Percentiles rank a stretch among this genome's conserved stretches.
phyloP scores from a whole-genome alignment of 2,888 invertebrate genomes.

The Omphaloscelis lunosa region DNA sequence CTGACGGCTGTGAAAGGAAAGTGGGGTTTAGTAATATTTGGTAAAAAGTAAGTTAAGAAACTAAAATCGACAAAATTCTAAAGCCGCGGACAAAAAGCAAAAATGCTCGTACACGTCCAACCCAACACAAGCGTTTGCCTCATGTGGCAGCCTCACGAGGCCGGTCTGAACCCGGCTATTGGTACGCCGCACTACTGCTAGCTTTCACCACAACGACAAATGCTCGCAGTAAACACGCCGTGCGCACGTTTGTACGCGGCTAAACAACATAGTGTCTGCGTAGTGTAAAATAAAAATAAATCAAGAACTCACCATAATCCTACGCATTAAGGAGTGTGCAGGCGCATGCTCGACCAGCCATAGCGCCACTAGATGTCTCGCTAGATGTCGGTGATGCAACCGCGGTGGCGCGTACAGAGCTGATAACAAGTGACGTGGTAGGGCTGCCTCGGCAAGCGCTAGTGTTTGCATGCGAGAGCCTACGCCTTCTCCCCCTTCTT shows the following conservation, averaged over 20 bases:
- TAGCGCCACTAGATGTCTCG: constrained; percentile 96
- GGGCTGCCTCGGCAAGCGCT: constrained; percentile 98
- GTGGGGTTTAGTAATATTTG: background rate
- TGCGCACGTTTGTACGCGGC: background rate
- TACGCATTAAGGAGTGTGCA: constrained; percentile 95
- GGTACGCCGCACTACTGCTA: background rate
- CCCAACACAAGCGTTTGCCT: background rate
- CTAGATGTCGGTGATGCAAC: constrained; percentile 97
- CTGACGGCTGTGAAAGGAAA: constrained; percentile 93
- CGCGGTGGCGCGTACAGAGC: constrained; percentile 97
- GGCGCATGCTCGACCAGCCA: constrained; percentile 99
- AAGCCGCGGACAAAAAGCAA: background rate
- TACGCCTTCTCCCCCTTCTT: constrained; percentile 98
- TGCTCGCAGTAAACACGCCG: background rate
- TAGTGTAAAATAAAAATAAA: background rate
- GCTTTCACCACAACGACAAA: background rate
- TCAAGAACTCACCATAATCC: constrained; percentile 94
- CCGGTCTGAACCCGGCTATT: background rate
- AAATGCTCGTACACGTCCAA: background rate
- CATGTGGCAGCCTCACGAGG: background rate
- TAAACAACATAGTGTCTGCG: too few species aligned
- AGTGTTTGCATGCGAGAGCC: constrained; percentile 98
- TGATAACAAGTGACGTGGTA: constrained; percentile 97
- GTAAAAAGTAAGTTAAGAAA: background rate
- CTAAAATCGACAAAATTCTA: background rate